Evolutionary conservation across 2,113 vertebrate genomes (phyloP), one percentile per base, ranked within the genome.

Genomic region (Tenebrosternarchus preto): DNA sequence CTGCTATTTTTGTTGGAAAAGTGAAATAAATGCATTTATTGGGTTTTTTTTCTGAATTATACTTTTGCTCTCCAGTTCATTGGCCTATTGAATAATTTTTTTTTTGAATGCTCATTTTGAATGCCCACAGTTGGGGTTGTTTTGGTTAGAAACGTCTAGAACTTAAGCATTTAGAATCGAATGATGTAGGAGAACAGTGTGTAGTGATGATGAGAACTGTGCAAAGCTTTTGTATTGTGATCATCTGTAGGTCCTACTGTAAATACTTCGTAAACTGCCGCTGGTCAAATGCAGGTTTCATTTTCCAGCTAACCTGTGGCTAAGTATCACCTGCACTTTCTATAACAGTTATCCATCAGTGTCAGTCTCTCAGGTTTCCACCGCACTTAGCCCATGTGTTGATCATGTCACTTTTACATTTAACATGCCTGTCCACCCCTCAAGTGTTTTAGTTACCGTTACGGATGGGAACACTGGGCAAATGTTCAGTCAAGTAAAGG

Each of bases 351-450:
- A 78, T 29, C 46, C n/a, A 12, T 59, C 67, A 61, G 57, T 56
- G 53, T 25, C 19, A 61, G 36, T 46, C 25, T 70, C 67, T 78
- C 56, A 70, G 33, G 55, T 78, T 78, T 70, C 76, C 36, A 59
- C 67, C 46, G 31, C 36, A 70, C 76, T 78, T 78, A 78, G 67
- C 55, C 56, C 70, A 1, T 70, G 60, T 63, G 25, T 25, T 61
- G 43, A 50, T 31, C 66, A 27, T 50, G 68, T 31, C 68, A 24
- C 67, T 73, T 72, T 31, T 59, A 11, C 6, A 5, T 12, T 36
- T 60, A 22, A 33, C 57, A 33, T 60, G 46, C 24, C 70, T 56
- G 9, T 50, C 29, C n/a, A 9, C 25, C 20, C 20, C 5, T 27
- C 46, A 3, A 27, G 22, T 66, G 29, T n/a, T 66, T 67, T n/a